Conservation (phyloP, 2,113 vertebrate species). For the Sinosuthora webbiana region DNA sequence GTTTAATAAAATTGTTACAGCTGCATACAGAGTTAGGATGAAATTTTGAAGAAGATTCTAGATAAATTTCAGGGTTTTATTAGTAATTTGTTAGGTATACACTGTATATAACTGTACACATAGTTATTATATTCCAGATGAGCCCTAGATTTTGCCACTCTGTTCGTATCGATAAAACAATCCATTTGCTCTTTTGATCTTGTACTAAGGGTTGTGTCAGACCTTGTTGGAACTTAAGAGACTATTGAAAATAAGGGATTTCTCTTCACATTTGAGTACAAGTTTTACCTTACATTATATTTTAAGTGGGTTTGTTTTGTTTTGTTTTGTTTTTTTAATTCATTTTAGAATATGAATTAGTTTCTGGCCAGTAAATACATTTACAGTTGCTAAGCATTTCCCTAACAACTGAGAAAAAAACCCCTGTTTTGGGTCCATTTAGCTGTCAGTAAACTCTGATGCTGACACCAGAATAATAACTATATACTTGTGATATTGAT, state of each 20-base stretch:
- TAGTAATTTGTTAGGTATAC: not conserved
- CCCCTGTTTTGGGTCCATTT: not conserved
- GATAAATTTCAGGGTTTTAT: not conserved
- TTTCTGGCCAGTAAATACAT: not conserved
- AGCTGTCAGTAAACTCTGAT: conserved; percentile 33
- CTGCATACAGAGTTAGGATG: not conserved
- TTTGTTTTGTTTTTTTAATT: not conserved
- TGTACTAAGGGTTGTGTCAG: not conserved
- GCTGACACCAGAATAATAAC: conserved; percentile 11
- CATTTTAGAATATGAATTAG: not conserved
- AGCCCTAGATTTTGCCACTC: not conserved
- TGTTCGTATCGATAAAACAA: not conserved
- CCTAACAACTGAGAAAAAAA: not conserved
- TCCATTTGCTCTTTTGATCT: not conserved
- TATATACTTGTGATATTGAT: not conserved
- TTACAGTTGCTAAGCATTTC: not conserved
- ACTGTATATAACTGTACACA: not conserved
- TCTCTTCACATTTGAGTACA: not conserved
- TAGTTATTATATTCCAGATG: not conserved
- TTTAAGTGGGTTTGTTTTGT: not conserved
- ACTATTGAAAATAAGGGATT: not conserved
- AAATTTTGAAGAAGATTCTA: not conserved
- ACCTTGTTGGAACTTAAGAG: not conserved
- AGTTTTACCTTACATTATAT: not conserved
- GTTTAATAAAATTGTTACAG: not conserved